Evolutionary conservation across 2,888 invertebrate genomes (phyloP).

Genomic region (Lithodes maja): DNA sequence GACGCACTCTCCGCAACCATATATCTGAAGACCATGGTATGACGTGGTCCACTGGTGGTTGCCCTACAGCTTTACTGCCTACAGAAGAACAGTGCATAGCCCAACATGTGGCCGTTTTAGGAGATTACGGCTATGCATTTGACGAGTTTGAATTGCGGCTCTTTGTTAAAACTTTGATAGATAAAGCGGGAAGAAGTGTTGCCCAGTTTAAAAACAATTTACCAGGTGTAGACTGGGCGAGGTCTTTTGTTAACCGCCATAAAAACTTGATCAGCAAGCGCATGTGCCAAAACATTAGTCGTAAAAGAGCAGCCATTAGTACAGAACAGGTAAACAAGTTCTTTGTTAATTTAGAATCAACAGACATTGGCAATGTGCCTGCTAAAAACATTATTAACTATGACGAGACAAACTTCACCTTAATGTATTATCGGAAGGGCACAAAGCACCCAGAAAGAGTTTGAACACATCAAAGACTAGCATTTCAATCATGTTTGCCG

Average conservation of each 20-base stretch:
- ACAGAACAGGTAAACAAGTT: neutral
- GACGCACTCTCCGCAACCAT: neutral
- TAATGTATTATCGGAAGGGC: constrained; percentile 72
- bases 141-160: neutral
- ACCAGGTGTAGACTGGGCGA: constrained; percentile 17
- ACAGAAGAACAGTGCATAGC: neutral
- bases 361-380: too few relatives aligned
- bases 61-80: constrained; percentile 14
- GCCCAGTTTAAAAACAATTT: constrained; percentile 5
- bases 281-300: constrained; percentile 23
- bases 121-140: constrained; percentile 8
- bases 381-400: too few relatives aligned
- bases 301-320: constrained; percentile 12
- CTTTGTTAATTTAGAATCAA: too few relatives aligned
- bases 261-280: neutral
- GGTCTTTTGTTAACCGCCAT: neutral
- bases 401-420: constrained; percentile 72
- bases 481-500: too few relatives aligned
- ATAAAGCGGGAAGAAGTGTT: neutral
- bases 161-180: constrained; percentile 7
- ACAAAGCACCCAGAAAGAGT: constrained; percentile 73
- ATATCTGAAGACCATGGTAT: neutral
- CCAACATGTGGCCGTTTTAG: neutral
- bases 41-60: constrained; percentile 4
- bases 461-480: too few relatives aligned